Evolutionary conservation across 1,140 invertebrate species (phyloP).

Genomic region (Periplaneta americana): DNA sequence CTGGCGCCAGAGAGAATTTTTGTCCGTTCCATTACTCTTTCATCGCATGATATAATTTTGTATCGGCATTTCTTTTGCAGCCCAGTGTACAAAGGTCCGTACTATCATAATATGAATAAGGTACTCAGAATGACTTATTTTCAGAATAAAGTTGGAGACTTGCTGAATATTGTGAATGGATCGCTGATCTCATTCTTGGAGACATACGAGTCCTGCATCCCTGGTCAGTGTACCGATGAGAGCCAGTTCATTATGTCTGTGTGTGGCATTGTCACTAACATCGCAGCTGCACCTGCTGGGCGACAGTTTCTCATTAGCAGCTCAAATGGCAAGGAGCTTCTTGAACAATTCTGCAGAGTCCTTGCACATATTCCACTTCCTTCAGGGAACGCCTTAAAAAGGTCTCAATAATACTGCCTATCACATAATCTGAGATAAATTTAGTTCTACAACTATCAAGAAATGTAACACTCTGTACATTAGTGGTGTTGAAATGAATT

Average conservation of each 20-base stretch:
- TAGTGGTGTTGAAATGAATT: too few species aligned
- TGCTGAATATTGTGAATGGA: constrained; percentile 35
- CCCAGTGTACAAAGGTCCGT: too few species aligned
- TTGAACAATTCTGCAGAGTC: constrained; percentile 30
- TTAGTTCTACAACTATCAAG: too few species aligned
- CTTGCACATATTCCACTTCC: constrained; percentile 28
- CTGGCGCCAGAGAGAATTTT: too few species aligned
- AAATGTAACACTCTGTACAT: too few species aligned
- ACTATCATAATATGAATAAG: neutral
- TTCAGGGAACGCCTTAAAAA: constrained; percentile 28
- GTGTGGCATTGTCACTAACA: constrained; percentile 37
- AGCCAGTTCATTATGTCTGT: constrained; percentile 38
- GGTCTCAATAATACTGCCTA: too few species aligned
- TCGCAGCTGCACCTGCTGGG: constrained; percentile 34
- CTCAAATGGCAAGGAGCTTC: constrained; percentile 31
- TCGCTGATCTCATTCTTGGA: constrained; percentile 37
- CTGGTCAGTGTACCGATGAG: constrained; percentile 32
- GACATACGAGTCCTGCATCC: constrained; percentile 31
- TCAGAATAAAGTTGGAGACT: constrained; percentile 35
- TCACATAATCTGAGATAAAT: too few species aligned
- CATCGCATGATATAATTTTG: too few species aligned
- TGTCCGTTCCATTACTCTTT: too few species aligned
- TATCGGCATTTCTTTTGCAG: too few species aligned
- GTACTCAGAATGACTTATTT: neutral
- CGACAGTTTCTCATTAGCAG: constrained; percentile 36